Conservation (phyloP, 1,140 invertebrate species). For the Plectrocnemia conspersa region DNA sequence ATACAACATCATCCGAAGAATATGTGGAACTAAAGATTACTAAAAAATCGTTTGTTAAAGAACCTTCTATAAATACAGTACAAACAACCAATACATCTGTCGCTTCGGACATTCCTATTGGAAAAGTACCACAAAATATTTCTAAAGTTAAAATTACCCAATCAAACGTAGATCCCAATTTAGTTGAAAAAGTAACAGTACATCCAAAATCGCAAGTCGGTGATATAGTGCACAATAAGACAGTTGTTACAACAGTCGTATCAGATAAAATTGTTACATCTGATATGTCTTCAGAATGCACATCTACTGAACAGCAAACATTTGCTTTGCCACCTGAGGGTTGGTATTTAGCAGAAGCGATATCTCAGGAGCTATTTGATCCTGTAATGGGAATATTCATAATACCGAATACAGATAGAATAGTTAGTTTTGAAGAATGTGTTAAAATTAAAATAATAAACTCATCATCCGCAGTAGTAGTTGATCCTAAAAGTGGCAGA, state of each 20-base stretch:
- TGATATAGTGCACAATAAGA: too few species aligned
- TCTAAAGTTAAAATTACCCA: too few species aligned
- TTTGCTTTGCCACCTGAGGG: conserved; percentile 74
- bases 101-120: conserved; percentile 44
- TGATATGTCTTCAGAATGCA: conserved; percentile 46
- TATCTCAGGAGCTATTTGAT: conserved; percentile 73
- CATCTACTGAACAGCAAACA: conserved; percentile 34
- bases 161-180: too few species aligned
- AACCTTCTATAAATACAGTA: conserved; percentile 35
- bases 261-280: conserved; percentile 44
- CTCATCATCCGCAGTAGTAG: conserved; percentile 69
- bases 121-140: too few species aligned
- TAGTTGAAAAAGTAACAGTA: too few species aligned
- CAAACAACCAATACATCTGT: conserved; percentile 43
- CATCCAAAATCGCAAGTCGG: too few species aligned
- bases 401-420: conserved; percentile 79
- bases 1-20: conserved; percentile 43
- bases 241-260: conserved; percentile 37
- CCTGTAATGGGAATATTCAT: conserved; percentile 76
- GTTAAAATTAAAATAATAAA: conserved; percentile 80
- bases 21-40: conserved; percentile 51
- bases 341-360: conserved; percentile 74
- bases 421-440: conserved; percentile 84
- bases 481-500: conserved; percentile 67
- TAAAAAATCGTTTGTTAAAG: conserved; percentile 51